Base-by-base conservation (phyloP, 2,888 invertebrate genomes). In the Apodemia duryi region DNA sequence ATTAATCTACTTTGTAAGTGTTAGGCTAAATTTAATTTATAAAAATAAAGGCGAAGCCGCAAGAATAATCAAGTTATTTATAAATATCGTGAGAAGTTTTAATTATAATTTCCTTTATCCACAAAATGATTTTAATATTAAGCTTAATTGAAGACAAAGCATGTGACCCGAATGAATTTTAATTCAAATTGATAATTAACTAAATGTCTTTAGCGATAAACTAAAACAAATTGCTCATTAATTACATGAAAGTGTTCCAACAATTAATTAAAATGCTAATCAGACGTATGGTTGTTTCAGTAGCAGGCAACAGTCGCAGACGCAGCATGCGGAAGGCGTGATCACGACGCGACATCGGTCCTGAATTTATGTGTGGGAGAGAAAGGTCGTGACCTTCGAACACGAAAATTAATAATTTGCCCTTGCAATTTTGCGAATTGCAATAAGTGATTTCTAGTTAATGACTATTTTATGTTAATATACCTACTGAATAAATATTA, bases 361-460 rank as follows among this genome's bases (percentile, higher is more conserved):
- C 72, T 75, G 78, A 80, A 87, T 86, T 87, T 86, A 86, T 86
- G 86, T 82, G 84, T 87, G 87, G 86, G 86, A 86, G 83, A 82
- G 78, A 68, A 72, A 73, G 83, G 81, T 83, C 83, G 77, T 79
- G 84, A 86, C 80, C 87, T 73, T 73, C 70, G 75, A 73, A 81
- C 82, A 83, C 78, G 81, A 82, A 82, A 81, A 83, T 84, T 79
- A 84, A 84, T 83, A 83, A 63, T 61, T 52, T 64, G 49, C 38
- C 64, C 64, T 60, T 51, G 62, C 61, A 11, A 62, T 62, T 65
- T 65, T 64, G 64, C n/a, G 41, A 32, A 32, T 29, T 21, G 13
- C 46, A 28, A 61, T 32, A 32, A n/a, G 41, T 64, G 28, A 43
- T 60, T 57, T 57, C 54, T 32, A 29, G 28, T 32, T 29, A 54